Evolutionary conservation across 2,113 vertebrate species (phyloP).

Genomic region (Catharus bicknelli): DNA sequence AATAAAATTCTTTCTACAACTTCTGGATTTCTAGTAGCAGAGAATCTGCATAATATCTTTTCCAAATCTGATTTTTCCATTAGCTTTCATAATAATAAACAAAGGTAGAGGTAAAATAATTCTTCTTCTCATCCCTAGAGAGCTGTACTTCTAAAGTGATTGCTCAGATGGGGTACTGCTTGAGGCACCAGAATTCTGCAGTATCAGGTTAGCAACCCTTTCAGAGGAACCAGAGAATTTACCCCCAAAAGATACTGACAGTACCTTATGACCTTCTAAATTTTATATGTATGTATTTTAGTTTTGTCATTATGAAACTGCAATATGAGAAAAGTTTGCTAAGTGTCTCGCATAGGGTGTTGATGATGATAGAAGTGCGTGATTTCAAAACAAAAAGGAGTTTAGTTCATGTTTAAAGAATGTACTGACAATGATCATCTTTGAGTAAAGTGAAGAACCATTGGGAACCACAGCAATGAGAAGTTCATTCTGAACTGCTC

Average conservation of each 20-base stretch:
- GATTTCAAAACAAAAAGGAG: background rate
- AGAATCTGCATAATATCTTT: background rate
- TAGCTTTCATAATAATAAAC: conserved; percentile 16
- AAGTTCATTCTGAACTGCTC: conserved; percentile 50
- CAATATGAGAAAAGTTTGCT: background rate
- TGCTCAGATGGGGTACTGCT: conserved; percentile 20
- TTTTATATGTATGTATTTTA: background rate
- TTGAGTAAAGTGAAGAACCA: conserved; percentile 43
- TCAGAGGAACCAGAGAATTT: background rate
- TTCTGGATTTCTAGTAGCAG: background rate
- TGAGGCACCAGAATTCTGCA: background rate
- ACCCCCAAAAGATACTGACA: background rate
- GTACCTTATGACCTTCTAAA: background rate
- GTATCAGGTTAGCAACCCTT: background rate
- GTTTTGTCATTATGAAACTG: background rate
- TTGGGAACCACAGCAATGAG: conserved; percentile 35
- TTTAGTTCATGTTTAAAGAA: conserved; percentile 49
- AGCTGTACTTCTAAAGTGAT: background rate
- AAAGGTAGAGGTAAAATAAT: conserved; percentile 4
- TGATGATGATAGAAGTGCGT: background rate
- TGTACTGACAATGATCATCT: conserved; percentile 20
- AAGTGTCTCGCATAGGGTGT: background rate
- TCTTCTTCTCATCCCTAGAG: conserved; percentile 7
- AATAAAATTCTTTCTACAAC: background rate
- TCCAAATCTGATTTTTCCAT: conserved; percentile 41